These are phyloP conservation scores for Tethea ocularis DNA, from an alignment of 2,888 invertebrate species.

Conservation along the genomic window DNA sequence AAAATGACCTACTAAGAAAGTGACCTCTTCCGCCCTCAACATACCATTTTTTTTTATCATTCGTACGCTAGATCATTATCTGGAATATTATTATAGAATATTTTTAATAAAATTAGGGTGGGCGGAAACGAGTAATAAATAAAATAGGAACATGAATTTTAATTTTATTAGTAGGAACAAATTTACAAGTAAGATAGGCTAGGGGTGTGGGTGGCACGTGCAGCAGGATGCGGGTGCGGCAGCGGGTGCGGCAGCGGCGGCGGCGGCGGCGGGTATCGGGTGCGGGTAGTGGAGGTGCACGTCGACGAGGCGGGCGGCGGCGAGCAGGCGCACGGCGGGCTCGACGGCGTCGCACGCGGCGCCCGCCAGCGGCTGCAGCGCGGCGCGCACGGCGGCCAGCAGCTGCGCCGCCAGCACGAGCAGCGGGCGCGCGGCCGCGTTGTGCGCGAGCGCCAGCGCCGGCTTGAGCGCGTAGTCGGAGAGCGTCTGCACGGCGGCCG, in stretches of 20 bases:
- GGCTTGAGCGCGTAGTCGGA: conserved; percentile 89
- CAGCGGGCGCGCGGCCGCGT: conserved; percentile 87
- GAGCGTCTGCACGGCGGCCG: conserved; percentile 43
- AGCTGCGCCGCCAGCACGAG: conserved; percentile 86
- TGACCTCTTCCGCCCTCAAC: no score
- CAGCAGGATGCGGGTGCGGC: conserved; percentile 4
- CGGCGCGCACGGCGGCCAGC: conserved; percentile 84
- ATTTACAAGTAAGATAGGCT: no score
- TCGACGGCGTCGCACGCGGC: conserved; percentile 44
- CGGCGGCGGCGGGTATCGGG: no score
- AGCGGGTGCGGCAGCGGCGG: conserved; percentile 12
- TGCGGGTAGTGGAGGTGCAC: conserved; percentile 36
- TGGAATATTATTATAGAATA: no score
- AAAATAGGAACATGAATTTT: no score
- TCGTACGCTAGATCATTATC: no score
- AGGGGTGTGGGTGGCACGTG: not conserved
- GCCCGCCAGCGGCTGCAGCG: conserved; percentile 63
- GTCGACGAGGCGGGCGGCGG: conserved; percentile 45
- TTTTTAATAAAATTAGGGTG: no score
- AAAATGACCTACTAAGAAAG: no score
- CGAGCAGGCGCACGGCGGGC: conserved; percentile 48
- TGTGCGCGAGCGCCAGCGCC: conserved; percentile 86
- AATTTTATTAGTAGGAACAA: no score
- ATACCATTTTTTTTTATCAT: no score
- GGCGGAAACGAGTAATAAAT: no score